Evolutionary conservation across 2,888 invertebrate species (phyloP), one percentile per base, ranked within the genome.

Genomic region (Cosmia trapezina): DNA sequence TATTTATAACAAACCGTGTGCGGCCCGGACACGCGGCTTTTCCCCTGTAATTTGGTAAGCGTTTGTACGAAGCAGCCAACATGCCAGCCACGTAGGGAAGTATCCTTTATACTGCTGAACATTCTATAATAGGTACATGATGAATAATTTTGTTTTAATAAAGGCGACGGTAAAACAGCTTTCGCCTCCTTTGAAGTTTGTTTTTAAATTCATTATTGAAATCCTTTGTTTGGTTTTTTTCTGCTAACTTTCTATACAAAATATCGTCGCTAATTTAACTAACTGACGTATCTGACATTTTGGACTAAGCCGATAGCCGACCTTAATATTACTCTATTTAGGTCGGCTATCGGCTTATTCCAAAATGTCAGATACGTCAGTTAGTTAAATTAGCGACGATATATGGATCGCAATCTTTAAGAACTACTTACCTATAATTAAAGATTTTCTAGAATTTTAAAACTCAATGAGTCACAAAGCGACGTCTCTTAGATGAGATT

Each of bases 1-100:
- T 87, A 89, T 91, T 89, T 89, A 89, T 89, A 89, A 72, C 76
- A 69, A 83, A 76, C 69, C 69, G 80, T 72, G 68, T 67, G 72
- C 61, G 62, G 66, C 68, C 49, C 68, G 65, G 77, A 45, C 59
- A 41, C 69, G 73, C 66, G 66, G 72, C 51, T 62, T 70, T 70
- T 69, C 64, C 64, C 56, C 49, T 73, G 56, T 78, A 63, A 73
- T 57, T 80, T 72, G 68, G 66, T 71, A 76, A 74, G 68, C 63
- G 71, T 67, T 76, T 74, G 74, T 86, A 41, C 54, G 71, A 66
- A 73, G 67, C 53, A 62, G 53, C 56, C 47, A 28, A 63, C 80
- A 68, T 62, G 53, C 62, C 54, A 61, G 59, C 49, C 61, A 73
- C 63, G 70, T 57, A 68, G 56, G 79, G 22, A 72, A 71, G 59